Conservation (phyloP, 2,113 vertebrate genomes). For the Paradisaea rubra region DNA sequence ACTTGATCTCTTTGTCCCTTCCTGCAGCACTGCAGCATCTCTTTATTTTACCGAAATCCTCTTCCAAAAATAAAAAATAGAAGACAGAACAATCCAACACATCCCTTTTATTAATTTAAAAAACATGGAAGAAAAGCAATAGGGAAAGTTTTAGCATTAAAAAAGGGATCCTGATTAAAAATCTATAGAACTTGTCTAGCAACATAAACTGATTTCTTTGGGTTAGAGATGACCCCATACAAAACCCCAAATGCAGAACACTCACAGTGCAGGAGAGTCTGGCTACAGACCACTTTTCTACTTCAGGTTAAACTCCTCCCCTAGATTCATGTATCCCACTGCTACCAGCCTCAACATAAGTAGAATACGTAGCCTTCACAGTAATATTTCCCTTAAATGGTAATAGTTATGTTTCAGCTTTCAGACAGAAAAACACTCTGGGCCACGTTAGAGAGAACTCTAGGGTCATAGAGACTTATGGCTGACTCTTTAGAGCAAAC, state of each 20-base stretch:
- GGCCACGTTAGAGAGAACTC: background rate
- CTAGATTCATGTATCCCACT: background rate
- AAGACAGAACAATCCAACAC: constrained; percentile 40
- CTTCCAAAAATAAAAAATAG: background rate
- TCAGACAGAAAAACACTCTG: constrained; percentile 33
- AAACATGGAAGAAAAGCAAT: constrained; percentile 29
- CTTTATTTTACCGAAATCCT: background rate
- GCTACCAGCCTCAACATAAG: background rate
- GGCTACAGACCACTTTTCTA: constrained; percentile 57
- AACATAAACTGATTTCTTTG: constrained; percentile 57
- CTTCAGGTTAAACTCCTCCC: constrained; percentile 14
- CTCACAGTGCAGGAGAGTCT: constrained; percentile 52
- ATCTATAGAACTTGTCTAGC: constrained; percentile 44
- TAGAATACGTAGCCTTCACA: constrained; percentile 32
- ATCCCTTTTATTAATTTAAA: constrained; percentile 57
- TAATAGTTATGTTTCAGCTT: constrained; percentile 30
- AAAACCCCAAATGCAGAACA: constrained; percentile 50
- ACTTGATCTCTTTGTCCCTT: background rate
- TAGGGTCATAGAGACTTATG: background rate
- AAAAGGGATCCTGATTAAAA: constrained; percentile 54
- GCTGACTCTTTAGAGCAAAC: constrained; percentile 22
- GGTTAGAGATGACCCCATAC: constrained; percentile 52
- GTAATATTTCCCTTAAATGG: constrained; percentile 40
- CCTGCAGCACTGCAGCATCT: background rate
- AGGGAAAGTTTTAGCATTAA: constrained; percentile 41